Base-by-base conservation (phyloP, 1,140 invertebrate genomes). In the Orius insidiosus region DNA sequence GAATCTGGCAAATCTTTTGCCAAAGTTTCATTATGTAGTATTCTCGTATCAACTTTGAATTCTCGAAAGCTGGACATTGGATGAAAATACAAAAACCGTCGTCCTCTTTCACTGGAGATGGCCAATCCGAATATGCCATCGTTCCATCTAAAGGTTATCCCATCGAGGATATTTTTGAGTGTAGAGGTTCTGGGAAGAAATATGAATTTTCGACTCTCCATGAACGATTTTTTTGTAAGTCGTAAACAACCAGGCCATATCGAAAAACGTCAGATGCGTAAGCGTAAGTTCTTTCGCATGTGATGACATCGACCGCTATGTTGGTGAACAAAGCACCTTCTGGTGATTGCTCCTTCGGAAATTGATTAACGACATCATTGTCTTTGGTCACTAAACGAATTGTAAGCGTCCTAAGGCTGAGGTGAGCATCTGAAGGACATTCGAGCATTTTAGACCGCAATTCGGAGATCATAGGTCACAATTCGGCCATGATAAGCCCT, bases 101-200 rank as follows among this genome's bases (percentile, higher is more conserved):
- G 73, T 2, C 60, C 53, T 6, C 53, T 57, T 40, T 74, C 63
- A 69, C 44, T 0, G 76, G 72, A 73, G 13, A 86, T 53, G 6
- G 80, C 72, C 52, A 85, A 63, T 0, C 80, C 80, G 55, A 86
- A 84, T 11, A 85, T 70, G 1, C 83, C 83, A 55, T 86, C 83
- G 1, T 77, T 69, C 81, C 82, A 86, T 54, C 81, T 75, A 55
- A 84, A 86, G 41, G 75, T 74, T 0, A 83, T 50, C 8, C 75
- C 78, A 48, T 82, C 77, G 0, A 81, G 52, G 11, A 74, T 72
- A 52, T 67, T 11, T 74, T 74, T 1, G 78, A 70, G 1, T 78
- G 73, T 2, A 83, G 51, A 0, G 83, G 83, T 54, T 85, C 80
- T 0, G 83, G 82, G 51, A 67, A 79, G 54, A 85, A 85, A 7